Percentiles rank a stretch among this genome's conserved stretches.
Conservation (phyloP, 2,888 invertebrate genomes). For the Parasteatoda lunata region DNA sequence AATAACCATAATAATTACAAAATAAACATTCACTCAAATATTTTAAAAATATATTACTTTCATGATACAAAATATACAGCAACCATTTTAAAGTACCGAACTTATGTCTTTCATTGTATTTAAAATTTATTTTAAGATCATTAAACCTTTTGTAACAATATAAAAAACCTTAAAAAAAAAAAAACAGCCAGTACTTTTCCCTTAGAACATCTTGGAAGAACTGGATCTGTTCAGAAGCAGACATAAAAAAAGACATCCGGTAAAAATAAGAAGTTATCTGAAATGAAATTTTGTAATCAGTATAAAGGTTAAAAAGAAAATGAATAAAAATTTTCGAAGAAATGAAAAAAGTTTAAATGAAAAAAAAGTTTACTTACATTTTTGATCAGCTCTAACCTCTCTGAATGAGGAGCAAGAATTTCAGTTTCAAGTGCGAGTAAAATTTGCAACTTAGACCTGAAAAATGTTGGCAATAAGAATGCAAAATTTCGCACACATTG, state of each 20-base stretch:
- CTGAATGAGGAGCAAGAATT: conserved; percentile 23
- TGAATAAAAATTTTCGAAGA: too few relatives aligned
- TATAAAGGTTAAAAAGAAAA: too few relatives aligned
- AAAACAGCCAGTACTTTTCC: conserved; percentile 46
- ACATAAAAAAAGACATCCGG: conserved; percentile 29
- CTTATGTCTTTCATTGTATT: too few relatives aligned
- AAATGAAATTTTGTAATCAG: neutral
- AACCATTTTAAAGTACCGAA: too few relatives aligned
- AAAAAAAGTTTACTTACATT: conserved; percentile 7
- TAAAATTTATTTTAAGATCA: too few relatives aligned
- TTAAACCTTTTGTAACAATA: too few relatives aligned
- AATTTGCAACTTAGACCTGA: conserved; percentile 44
- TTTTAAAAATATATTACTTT: too few relatives aligned
- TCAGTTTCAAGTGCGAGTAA: conserved; percentile 46
- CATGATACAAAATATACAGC: too few relatives aligned
- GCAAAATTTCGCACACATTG: neutral
- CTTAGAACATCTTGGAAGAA: conserved; percentile 30
- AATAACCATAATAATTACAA: too few relatives aligned
- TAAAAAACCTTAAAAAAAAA: too few relatives aligned
- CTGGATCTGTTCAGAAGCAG: conserved; percentile 16
- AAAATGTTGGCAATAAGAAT: neutral
- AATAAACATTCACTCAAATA: too few relatives aligned
- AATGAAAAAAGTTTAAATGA: too few relatives aligned
- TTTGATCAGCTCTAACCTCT: conserved; percentile 21
- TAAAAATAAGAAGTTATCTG: conserved; percentile 30